Base-by-base conservation (phyloP, 2,797 vertebrate genomes). In the Microhierax caerulescens region DNA sequence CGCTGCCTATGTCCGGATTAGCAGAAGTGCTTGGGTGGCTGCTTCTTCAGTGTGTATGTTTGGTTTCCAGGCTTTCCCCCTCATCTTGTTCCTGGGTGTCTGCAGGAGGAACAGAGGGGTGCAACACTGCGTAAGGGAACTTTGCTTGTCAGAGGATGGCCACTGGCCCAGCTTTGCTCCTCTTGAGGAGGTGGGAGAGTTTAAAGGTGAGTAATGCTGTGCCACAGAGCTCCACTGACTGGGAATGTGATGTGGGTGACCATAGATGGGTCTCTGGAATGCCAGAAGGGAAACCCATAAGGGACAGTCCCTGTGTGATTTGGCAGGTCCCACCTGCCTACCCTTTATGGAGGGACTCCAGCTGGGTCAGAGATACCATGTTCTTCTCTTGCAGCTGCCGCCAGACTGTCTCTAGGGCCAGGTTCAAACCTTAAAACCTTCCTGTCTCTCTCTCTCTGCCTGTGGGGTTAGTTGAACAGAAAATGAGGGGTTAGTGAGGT, bases 1-100 rank as follows among this genome's bases (percentile, higher is more conserved):
- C 37, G 59, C 22, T 36, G 23, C 41, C 11, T 5, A 1, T 8
- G 13, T 43, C 36, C 1, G 0, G 19, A 50, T 0, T 3, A 75
- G 51, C 53, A 65, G 36, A 50, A 56, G 16, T 10, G 20, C 23
- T 27, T 18, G 20, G 13, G 34, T 19, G 22, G 13, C 28, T 1
- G 0, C 41, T 65, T 69, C 24, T 65, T 45, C 5, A 10, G 24
- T 5, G 5, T 4, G 5, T 22, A 8, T 8, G 6, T 16, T 34
- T 22, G 13, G 24, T 45, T 65, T 80, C 68, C 68, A 54, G 39
- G 36, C 34, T 60, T 77, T 61, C 34, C 16, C 11, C 9, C 72
- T 48, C 24, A 5, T 34, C 73, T 56, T n/a, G 13, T 48, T 85
- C 32, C 63, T 34, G 63, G 15, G 5, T 6, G 5, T 16, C 63